Conservation (phyloP, 2,797 vertebrate species). For the Carapus acus region DNA sequence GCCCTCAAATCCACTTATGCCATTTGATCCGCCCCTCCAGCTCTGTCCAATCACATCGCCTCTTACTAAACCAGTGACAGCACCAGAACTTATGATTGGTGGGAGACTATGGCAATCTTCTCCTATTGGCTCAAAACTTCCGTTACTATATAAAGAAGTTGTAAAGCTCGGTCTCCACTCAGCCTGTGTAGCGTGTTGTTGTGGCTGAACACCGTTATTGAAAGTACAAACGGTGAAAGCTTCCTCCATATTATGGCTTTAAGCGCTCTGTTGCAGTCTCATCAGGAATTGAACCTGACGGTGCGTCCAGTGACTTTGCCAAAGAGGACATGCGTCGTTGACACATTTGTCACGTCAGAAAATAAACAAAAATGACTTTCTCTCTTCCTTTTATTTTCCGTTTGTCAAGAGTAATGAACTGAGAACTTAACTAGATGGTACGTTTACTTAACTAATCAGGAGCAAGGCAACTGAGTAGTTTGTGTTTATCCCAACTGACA, state of each 20-base stretch:
- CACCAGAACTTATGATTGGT: constrained; percentile 60
- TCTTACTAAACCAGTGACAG: constrained; percentile 46
- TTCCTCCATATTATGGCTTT: background rate
- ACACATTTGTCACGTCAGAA: too few relatives aligned
- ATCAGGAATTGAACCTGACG: too few relatives aligned
- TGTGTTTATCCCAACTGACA: too few relatives aligned
- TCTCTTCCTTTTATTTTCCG: too few relatives aligned
- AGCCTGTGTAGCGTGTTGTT: constrained; percentile 8
- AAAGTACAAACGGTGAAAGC: background rate
- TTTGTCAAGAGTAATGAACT: too few relatives aligned
- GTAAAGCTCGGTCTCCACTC: constrained; percentile 23
- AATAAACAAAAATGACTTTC: too few relatives aligned
- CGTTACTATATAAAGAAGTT: constrained; percentile 70
- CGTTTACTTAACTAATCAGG: too few relatives aligned
- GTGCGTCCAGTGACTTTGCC: too few relatives aligned
- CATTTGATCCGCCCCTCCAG: constrained; percentile 50
- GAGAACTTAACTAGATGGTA: too few relatives aligned
- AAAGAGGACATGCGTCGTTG: too few relatives aligned
- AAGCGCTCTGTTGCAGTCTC: too few relatives aligned
- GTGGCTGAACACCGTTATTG: background rate
- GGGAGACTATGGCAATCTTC: constrained; percentile 59
- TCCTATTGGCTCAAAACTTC: constrained; percentile 70
- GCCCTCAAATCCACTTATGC: constrained; percentile 75
- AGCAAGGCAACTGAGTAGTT: too few relatives aligned
- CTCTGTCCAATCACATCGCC: constrained; percentile 39